Evolutionary conservation across 2,888 invertebrate genomes (phyloP).

Genomic region (Calameuta idolon): DNA sequence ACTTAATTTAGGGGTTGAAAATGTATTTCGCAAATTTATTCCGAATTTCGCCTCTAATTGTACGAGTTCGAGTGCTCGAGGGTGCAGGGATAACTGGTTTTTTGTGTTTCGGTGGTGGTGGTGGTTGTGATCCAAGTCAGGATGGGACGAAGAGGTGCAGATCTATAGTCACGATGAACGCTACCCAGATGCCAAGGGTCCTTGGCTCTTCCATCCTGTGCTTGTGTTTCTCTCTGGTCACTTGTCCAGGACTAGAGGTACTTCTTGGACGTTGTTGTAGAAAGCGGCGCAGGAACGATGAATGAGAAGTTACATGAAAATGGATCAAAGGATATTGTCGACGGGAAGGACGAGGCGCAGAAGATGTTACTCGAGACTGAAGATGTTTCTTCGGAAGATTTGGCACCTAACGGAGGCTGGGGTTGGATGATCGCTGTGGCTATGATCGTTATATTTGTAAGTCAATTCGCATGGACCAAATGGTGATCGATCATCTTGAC

Average conservation of each 20-base stretch:
- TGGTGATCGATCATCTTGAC: background rate
- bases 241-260: background rate
- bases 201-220: background rate
- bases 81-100: background rate
- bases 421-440: constrained; percentile 90
- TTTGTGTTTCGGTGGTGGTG: background rate
- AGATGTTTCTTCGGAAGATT: constrained; percentile 50
- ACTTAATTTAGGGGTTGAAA: background rate
- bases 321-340: background rate
- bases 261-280: background rate
- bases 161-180: background rate
- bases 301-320: background rate
- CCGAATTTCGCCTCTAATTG: background rate
- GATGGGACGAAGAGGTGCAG: background rate
- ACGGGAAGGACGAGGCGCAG: background rate
- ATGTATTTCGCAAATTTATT: background rate
- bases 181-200: background rate
- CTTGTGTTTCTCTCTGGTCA: background rate
- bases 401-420: constrained; percentile 90
- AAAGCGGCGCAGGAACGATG: background rate
- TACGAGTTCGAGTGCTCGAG: background rate
- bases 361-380: background rate
- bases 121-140: background rate
- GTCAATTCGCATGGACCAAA: constrained; percentile 59
- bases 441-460: constrained; percentile 86